These are phyloP conservation scores for Anas platyrhynchos DNA, from an alignment of 2,113 vertebrate genomes.

Conservation along the genomic window DNA sequence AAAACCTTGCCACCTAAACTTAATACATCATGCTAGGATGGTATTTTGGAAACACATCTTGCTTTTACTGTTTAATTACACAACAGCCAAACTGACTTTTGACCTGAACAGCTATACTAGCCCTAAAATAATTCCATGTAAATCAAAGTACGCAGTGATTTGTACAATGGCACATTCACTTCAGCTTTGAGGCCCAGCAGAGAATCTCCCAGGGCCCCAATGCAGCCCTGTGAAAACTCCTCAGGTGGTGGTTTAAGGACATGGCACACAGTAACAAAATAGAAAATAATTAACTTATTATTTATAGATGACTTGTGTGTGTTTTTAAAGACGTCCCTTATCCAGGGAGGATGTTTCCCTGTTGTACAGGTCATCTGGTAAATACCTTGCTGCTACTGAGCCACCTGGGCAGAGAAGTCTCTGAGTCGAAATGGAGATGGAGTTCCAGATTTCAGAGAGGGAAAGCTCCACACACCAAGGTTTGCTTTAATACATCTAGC, in stretches of 20 bases:
- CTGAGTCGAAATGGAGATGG: neutral
- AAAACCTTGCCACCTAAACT: neutral
- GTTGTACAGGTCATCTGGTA: neutral
- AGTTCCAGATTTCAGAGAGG: neutral
- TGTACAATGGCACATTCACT: rapidly evolving
- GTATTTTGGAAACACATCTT: neutral
- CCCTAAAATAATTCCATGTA: neutral
- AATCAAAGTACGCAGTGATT: neutral
- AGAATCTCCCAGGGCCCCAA: neutral
- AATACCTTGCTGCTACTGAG: neutral
- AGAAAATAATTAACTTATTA: neutral
- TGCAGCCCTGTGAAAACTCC: neutral
- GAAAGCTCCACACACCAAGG: neutral
- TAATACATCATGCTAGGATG: neutral
- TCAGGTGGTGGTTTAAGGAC: neutral
- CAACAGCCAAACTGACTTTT: neutral
- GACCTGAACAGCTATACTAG: neutral
- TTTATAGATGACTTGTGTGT: neutral
- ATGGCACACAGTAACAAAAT: neutral
- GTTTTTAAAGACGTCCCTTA: neutral
- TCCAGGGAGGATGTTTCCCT: neutral
- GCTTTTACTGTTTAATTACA: neutral
- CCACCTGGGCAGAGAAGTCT: neutral
- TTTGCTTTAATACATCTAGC: neutral
- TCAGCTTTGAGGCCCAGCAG: neutral